Evolutionary conservation across 2,888 invertebrate genomes (phyloP).

Genomic region (Neoascia interrupta): DNA sequence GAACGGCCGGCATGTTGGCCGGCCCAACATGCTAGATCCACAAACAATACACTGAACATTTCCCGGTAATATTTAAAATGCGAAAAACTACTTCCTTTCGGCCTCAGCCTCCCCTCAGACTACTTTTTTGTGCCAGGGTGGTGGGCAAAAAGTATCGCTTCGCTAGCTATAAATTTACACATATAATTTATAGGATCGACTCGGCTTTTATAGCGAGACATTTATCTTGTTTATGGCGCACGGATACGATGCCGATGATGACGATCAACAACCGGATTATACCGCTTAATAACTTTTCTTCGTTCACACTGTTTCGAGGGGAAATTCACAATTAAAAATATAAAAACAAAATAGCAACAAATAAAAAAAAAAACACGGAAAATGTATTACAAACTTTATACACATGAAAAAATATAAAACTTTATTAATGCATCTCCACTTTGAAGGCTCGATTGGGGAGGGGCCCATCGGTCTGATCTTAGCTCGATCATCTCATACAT

Average conservation of each 20-base stretch:
- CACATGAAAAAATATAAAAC: too few species aligned
- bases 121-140: too few species aligned
- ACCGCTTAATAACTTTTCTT: constrained; percentile 33
- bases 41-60: constrained; percentile 15
- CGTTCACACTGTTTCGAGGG: background rate
- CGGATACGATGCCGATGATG: constrained; percentile 28
- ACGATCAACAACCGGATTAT: constrained; percentile 43
- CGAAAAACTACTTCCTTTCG: constrained; percentile 47
- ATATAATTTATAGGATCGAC: constrained; percentile 53
- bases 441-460: background rate
- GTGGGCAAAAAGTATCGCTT: constrained; percentile 9
- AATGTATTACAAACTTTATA: constrained; percentile 25
- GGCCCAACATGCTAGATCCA: background rate
- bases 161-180: constrained; percentile 38
- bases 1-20: background rate
- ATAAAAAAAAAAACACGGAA: constrained; percentile 10
- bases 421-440: too few species aligned
- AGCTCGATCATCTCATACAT: constrained; percentile 17
- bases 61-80: constrained; percentile 34
- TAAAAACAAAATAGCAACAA: constrained; percentile 7
- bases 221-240: constrained; percentile 31
- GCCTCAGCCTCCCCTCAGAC: background rate
- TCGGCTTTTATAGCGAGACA: constrained; percentile 43
- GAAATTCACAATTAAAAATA: constrained; percentile 32
- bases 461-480: constrained; percentile 9